Base-by-base conservation (phyloP, 2,113 vertebrate genomes). In the Cranoglanis bouderius region DNA sequence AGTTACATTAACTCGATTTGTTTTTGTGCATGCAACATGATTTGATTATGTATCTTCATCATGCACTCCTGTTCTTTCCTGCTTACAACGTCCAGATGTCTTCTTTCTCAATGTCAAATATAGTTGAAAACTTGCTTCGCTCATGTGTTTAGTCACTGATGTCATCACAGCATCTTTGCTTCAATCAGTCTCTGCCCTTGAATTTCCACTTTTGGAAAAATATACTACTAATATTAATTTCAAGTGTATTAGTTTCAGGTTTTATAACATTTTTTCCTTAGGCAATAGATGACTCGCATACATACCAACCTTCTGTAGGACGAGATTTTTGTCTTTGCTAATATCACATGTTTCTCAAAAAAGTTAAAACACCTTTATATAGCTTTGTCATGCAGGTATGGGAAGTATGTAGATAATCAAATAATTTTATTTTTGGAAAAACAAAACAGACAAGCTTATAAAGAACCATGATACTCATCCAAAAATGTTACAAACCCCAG, bases 341-440 rank as follows among this genome's bases (percentile, higher is more conserved):
- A 49, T 35, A 81, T 81, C 9, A 32, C 16, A 32, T 53, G 1
- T 82, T 24, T 24, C 53, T 51, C 6, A 81, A 35, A 29, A 80
- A 29, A 1, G 35, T 40, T 40, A 10, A 35, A 77, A 75, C 3
- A 14, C 24, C 12, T 53, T 46, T 46, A 24, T 26, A 13, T 13
- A 35, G 51, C 13, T 21, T 55, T 81, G n/a, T 21, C 51, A 55
- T 35, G n/a, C 14, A 55, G 18, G 18, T 35, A 32, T 2, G 5
- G 9, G 78, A n/a, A 55, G 4, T 35, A 26, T 51, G 18, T 83
- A 88, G 72, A 89, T 86, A 89, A 78, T 89, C 85, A 85, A 80
- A 87, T 89, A 57, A 86, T 91, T 92, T 92, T 90, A 90, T 92
- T 90, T 38, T 91, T 86, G 70, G 86, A 86, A 86, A 85, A 90